A percentile compares a stretch with the other conserved stretches of the same genome.
These are phyloP conservation scores for Nicator chloris DNA, from an alignment of 2,113 vertebrate genomes.

Conservation along the genomic window DNA sequence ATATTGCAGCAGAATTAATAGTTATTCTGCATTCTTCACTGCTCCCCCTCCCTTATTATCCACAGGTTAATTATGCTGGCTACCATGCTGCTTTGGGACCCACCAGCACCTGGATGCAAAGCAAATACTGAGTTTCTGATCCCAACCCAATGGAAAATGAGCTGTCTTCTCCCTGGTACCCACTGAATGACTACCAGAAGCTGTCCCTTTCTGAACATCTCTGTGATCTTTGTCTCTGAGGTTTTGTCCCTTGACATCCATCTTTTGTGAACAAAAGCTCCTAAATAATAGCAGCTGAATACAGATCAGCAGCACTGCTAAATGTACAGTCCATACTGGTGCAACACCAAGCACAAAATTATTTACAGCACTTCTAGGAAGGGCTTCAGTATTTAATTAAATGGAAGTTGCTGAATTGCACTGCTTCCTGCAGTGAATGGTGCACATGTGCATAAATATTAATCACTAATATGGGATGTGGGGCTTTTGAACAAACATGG, in stretches of 20 bases:
- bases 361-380: not conserved
- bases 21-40: not conserved
- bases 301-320: not conserved
- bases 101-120: not conserved
- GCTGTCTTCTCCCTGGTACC: not conserved
- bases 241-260: not conserved
- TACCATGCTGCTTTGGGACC: not conserved
- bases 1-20: not conserved
- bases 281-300: not conserved
- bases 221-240: conserved; percentile 1
- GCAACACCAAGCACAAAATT: not conserved
- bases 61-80: not conserved
- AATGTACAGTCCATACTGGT: not conserved
- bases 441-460: not conserved
- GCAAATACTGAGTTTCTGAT: not conserved
- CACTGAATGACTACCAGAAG: not conserved
- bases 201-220: not conserved
- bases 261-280: not conserved
- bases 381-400: not conserved
- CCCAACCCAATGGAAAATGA: not conserved
- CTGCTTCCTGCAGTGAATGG: not conserved
- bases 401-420: not conserved
- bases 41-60: not conserved
- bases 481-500: not conserved
- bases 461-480: not conserved